Base-by-base conservation (phyloP, 2,113 vertebrate species). In the Helogale parvula region DNA sequence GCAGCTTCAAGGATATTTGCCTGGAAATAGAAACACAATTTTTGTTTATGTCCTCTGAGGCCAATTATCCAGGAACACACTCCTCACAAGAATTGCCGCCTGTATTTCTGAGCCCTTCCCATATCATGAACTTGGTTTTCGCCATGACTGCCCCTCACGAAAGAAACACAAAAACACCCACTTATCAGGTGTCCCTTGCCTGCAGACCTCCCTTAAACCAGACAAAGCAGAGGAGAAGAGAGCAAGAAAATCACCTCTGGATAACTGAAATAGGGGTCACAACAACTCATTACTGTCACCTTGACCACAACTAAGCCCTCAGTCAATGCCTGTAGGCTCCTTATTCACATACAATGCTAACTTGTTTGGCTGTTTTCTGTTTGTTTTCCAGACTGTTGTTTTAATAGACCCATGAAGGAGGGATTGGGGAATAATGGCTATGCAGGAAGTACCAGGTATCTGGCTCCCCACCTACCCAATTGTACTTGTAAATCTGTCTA, bases 21-120 rank as follows among this genome's bases (percentile, higher is more conserved):
- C 86, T 90, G 74, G 60, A 93, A 93, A 60, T 82, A 72, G 80
- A 96, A 92, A 92, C 41, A 76, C 29, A 74, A 35, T 35, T 90
- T 72, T 86, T 88, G 23, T 45, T 93, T 29, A 5, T 57, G n/a
- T 74, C 21, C 33, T 80, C 14, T 29, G 50, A 82, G 45, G 6
- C 47, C 66, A 85, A 25, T 84, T 92, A 83, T 72, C 80, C 29
- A 88, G 5, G 31, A 31, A 92, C 41, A 72, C 5, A 83, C 8
- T 35, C 12, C 50, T 66, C 33, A 33, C 3, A 90, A 92, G 33
- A 93, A 93, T 3, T n/a, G 16, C n/a, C 77, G 71, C 13, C 69
- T 80, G 41, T 31, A 74, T 66, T 6, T 1, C 71, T 54, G n/a
- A 76, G 21, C 33, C 21, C 14, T 33, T 35, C 29, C n/a, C 47